phyloP scores from a whole-genome alignment of 2,113 vertebrate species.

The Himantopus leucocephalus region DNA sequence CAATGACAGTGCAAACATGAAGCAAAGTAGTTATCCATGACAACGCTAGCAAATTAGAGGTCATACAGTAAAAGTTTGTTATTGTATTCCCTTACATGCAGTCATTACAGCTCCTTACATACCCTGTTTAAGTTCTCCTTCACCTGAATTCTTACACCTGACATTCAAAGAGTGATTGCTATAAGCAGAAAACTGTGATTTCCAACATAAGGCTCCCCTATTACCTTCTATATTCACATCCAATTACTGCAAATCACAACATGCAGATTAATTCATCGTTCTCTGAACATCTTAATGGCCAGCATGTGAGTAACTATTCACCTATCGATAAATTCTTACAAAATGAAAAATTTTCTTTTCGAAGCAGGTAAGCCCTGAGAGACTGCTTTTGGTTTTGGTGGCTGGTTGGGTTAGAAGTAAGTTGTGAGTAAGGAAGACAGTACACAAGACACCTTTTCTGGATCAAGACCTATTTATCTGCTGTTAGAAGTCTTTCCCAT shows the following conservation, averaged over 20 bases:
- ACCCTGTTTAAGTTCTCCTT: neutral
- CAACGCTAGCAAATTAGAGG: neutral
- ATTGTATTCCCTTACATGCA: neutral
- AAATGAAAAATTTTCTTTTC: neutral
- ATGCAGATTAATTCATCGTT: neutral
- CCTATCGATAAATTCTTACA: neutral
- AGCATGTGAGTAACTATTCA: neutral
- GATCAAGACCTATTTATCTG: neutral
- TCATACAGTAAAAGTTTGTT: neutral
- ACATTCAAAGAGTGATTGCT: neutral
- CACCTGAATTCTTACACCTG: neutral
- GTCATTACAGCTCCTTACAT: neutral
- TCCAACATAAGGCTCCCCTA: neutral
- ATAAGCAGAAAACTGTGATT: neutral
- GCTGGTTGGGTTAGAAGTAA: neutral
- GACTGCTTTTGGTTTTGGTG: neutral
- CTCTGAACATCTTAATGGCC: neutral
- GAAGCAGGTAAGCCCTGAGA: neutral
- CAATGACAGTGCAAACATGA: neutral
- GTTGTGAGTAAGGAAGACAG: neutral
- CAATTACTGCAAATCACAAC: neutral
- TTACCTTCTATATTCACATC: neutral
- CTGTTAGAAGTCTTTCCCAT: neutral
- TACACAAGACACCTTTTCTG: neutral
- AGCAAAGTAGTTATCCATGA: neutral